A percentile compares a stretch with the other conserved stretches of the same genome.
phyloP scores from a whole-genome alignment of 2,797 vertebrate genomes.

The Peromyscus melanophrys region DNA sequence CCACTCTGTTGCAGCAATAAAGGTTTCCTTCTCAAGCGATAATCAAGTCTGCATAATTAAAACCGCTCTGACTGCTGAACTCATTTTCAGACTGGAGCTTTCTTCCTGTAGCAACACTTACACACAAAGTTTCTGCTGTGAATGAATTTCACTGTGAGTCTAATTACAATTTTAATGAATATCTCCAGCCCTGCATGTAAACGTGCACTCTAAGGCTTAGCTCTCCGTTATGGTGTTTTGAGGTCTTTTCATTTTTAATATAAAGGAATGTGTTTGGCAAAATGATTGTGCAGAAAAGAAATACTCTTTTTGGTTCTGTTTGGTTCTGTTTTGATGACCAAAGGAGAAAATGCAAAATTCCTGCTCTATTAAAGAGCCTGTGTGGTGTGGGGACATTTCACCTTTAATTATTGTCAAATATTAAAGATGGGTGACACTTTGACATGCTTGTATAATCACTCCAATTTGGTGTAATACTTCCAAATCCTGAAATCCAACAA shows the following conservation, averaged over 20 bases:
- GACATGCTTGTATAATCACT: not conserved
- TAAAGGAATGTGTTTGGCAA: constrained; percentile 84
- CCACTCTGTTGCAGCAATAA: constrained; percentile 89
- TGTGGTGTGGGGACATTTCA: not conserved
- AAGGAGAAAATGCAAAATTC: constrained; percentile 62
- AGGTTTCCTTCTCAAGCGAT: constrained; percentile 90
- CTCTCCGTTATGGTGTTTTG: constrained; percentile 86
- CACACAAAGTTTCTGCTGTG: constrained; percentile 89
- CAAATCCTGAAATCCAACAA: constrained; percentile 58
- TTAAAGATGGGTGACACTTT: not conserved
- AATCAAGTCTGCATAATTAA: constrained; percentile 92
- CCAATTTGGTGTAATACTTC: not conserved
- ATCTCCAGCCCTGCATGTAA: constrained; percentile 90
- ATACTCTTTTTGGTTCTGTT: constrained; percentile 53
- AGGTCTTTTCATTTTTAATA: constrained; percentile 88
- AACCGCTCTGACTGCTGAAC: constrained; percentile 91
- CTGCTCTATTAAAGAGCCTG: constrained; percentile 25
- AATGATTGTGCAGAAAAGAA: constrained; percentile 70
- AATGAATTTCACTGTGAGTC: constrained; percentile 91
- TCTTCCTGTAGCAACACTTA: constrained; percentile 91
- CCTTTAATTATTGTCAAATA: not conserved
- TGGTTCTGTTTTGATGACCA: constrained; percentile 80
- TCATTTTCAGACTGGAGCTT: constrained; percentile 91
- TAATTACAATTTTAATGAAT: constrained; percentile 93
- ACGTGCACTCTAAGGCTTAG: constrained; percentile 88